Evolutionary conservation across 2,888 invertebrate genomes (phyloP), one percentile per base, ranked within the genome.

Genomic region (Zhuqinia jingwanae): DNA sequence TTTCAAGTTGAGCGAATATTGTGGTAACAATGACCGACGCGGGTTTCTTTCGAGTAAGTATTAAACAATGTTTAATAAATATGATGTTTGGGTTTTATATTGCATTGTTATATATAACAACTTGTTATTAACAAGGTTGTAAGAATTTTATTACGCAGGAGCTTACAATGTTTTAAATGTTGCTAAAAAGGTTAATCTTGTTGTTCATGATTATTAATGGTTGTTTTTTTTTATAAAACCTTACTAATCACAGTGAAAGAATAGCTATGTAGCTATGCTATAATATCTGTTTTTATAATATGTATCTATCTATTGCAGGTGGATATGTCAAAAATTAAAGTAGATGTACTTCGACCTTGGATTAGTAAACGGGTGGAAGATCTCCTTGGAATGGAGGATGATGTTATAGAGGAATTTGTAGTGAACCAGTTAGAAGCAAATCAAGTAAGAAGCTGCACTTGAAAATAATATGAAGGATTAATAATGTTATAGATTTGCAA

Each of bases 341-440:
- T 99, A 92, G 99, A 99, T 92, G 97, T 98, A 63, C 94, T 99
- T 92, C 98, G 99, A 92, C 99, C 99, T 89, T 99, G 99, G 99
- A 99, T 99, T 92, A 97, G 98, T 36, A 96, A 97, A 92, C 97
- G 98, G 93, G 96, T 99, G 87, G 99, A 98, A 1, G 98, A 99
- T 92, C 96, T 99, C 87, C 94, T 99, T 80, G 97, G 98, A 91
- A 97, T 99, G 93, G 99, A 99, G 93, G 99, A 99, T 93, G 99
- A 99, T 93, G 99, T 99, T 56, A 96, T 99, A 90, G 97, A 98
- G 89, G 99, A 99, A 93, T 99, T 98, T 94, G 98, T 99, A 91
- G 97, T 98, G 94, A 99, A 99, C 93, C 99, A 99, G 93, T 94
- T 99, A 84, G 99, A 99, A 93, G 95, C 93, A 89, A 96, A 97